Evolutionary conservation across 2,888 invertebrate species (phyloP), one percentile per base, ranked within the genome.

Genomic region (Proisotoma minuta): DNA sequence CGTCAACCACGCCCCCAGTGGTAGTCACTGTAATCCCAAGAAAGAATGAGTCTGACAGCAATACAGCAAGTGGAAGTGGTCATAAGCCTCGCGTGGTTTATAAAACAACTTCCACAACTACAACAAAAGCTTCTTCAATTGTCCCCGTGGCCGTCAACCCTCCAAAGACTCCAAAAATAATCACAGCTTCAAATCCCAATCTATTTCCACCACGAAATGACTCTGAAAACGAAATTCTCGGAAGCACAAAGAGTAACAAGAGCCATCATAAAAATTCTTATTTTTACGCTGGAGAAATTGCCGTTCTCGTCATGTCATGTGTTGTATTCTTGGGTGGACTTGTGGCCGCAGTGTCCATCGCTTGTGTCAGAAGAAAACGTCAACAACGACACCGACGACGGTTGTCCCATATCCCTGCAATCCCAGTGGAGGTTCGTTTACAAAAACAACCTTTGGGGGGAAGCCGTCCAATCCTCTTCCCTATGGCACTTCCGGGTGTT

Each of bases 271-370:
- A 70, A 48, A 61, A 65, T 47, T 62, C 65, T 12, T 70, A 68
- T 49, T 68, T 70, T 52, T 67, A 70, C 22, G 71, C 69, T 5
- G 73, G 73, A 47, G 91, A 92, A 79, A 84, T 91, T 53, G 85
- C 89, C 26, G 87, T 89, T 0, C 85, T 92, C 15, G 86, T 89
- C 0, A 81, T 92, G 4, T 89, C 89, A 2, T 87, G 89, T 68
- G 81, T 91, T 54, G 87, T 92, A 57, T 89, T 91, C 76, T 78
- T 90, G 48, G 91, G 90, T 0, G 89, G 91, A 0, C 82, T 88
- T 59, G 83, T 88, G 8, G 87, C 90, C 0, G 88, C 91, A 15
- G 80, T 90, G 10, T 89, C 89, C 75, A 75, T 73, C 53, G 68
- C 60, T 26, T 69, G 68, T 57, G 67, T 72, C 34, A 60, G 74